Percentiles rank a stretch among this genome's conserved stretches.
These are phyloP conservation scores for Petrolisthes manimaculis DNA, from an alignment of 2,888 invertebrate species.

Conservation along the genomic window DNA sequence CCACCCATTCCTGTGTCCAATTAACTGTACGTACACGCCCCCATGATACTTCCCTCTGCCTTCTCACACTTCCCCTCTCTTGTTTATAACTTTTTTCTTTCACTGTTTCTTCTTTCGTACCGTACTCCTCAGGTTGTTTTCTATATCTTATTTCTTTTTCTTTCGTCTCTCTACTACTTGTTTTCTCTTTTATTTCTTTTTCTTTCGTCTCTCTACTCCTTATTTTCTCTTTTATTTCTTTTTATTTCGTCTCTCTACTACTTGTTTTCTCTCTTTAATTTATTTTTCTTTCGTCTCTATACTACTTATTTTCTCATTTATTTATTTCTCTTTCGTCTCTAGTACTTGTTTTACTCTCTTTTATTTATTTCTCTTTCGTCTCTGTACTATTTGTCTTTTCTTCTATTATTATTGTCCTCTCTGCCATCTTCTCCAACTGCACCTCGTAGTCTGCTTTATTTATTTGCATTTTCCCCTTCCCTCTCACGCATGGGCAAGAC, in stretches of 20 bases:
- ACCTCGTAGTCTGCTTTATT: not conserved
- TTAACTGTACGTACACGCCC: too few relatives aligned
- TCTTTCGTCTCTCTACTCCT: not conserved
- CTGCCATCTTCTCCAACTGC: not conserved
- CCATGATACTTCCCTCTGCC: too few relatives aligned
- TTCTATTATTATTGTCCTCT: not conserved
- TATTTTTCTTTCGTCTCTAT: not conserved
- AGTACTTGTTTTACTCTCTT: not conserved
- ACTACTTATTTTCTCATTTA: not conserved
- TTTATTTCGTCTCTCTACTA: not conserved
- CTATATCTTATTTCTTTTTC: not conserved
- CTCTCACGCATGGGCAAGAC: not conserved
- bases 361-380: too few relatives aligned
- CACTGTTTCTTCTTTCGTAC: not conserved
- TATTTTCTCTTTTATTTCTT: not conserved
- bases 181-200: too few relatives aligned
- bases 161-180: not conserved
- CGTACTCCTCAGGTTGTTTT: not conserved
- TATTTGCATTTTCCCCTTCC: not conserved
- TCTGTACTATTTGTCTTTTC: not conserved
- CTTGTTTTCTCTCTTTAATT: not conserved
- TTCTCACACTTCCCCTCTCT: too few relatives aligned
- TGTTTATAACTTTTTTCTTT: too few relatives aligned
- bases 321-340: too few relatives aligned
- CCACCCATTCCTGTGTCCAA: too few relatives aligned